A percentile compares a stretch with the other conserved stretches of the same genome.
Evolutionary conservation across 1,140 invertebrate species (phyloP).

Genomic region (Heliconius eleuchia): DNA sequence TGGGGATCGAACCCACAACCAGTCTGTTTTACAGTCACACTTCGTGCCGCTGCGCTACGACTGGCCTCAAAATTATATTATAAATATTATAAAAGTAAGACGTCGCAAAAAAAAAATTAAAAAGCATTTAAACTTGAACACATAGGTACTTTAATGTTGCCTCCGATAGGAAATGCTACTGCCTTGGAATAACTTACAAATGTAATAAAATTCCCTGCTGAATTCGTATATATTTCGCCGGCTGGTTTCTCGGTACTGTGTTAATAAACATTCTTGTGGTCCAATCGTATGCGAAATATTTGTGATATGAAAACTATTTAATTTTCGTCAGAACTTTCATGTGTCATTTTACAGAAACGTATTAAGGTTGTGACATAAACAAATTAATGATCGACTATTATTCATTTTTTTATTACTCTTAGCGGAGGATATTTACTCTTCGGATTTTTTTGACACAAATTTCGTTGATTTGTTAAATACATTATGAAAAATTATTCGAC

Average conservation of each 20-base stretch:
- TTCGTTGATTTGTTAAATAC: too few relatives aligned
- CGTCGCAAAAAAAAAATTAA: background rate
- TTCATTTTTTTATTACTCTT: too few relatives aligned
- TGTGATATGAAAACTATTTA: background rate
- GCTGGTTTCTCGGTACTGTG: slow-evolving; percentile 9
- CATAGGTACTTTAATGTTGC: background rate
- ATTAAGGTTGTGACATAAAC: background rate
- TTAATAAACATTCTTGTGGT: slow-evolving; percentile 1
- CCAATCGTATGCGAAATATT: background rate
- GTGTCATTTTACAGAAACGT: background rate
- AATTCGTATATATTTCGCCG: background rate
- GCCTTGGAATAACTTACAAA: slow-evolving; percentile 10
- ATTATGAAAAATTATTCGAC: too few relatives aligned
- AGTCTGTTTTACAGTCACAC: too few relatives aligned
- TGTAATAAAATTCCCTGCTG: slow-evolving; percentile 21
- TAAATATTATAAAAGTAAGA: too few relatives aligned
- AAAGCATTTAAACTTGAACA: background rate
- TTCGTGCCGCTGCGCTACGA: too few relatives aligned
- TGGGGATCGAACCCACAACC: too few relatives aligned
- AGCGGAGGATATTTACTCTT: too few relatives aligned
- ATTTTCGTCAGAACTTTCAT: background rate
- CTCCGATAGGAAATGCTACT: slow-evolving; percentile 18
- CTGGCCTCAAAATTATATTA: too few relatives aligned
- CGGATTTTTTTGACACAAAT: too few relatives aligned
- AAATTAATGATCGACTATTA: background rate